phyloP scores from a whole-genome alignment of 2,888 invertebrate genomes.

The Endomychus coccineus region DNA sequence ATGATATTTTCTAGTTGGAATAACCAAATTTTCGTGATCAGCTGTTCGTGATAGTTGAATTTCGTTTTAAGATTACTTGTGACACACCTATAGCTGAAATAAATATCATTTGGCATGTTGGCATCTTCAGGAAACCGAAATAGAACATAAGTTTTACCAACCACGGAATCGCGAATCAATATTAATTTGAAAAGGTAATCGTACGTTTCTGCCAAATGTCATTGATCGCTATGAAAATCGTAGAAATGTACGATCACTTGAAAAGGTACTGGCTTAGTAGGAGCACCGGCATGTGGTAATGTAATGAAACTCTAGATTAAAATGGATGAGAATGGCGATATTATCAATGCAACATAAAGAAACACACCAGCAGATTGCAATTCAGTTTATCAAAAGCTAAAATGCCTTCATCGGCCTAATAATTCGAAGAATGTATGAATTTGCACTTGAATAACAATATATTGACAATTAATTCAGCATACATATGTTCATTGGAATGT shows the following conservation, averaged over 20 bases:
- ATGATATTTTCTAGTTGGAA: too few relatives aligned
- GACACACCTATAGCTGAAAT: slow-evolving; percentile 90
- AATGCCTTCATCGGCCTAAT: too few relatives aligned
- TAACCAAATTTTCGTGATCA: too few relatives aligned
- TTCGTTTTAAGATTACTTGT: slow-evolving; percentile 22
- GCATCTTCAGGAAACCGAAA: slow-evolving; percentile 93
- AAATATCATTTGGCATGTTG: slow-evolving; percentile 87
- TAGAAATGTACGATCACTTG: slow-evolving; percentile 93
- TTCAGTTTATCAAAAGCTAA: too few relatives aligned
- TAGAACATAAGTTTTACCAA: slow-evolving; percentile 88
- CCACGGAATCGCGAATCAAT: slow-evolving; percentile 87
- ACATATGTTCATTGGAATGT: too few relatives aligned
- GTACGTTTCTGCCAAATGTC: slow-evolving; percentile 87
- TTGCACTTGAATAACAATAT: too few relatives aligned
- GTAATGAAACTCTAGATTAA: slow-evolving; percentile 99
- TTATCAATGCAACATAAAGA: slow-evolving; percentile 97
- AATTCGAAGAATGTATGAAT: too few relatives aligned
- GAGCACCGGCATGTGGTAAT: slow-evolving; percentile 99
- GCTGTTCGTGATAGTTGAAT: too few relatives aligned
- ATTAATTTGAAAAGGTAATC: slow-evolving; percentile 91
- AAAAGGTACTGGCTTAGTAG: slow-evolving; percentile 99
- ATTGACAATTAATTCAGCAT: too few relatives aligned
- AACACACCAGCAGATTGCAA: too few relatives aligned
- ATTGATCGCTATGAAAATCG: slow-evolving; percentile 99
- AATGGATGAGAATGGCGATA: slow-evolving; percentile 93